Conservation (phyloP, 2,797 vertebrate species). For the Gallinago solitaria region DNA sequence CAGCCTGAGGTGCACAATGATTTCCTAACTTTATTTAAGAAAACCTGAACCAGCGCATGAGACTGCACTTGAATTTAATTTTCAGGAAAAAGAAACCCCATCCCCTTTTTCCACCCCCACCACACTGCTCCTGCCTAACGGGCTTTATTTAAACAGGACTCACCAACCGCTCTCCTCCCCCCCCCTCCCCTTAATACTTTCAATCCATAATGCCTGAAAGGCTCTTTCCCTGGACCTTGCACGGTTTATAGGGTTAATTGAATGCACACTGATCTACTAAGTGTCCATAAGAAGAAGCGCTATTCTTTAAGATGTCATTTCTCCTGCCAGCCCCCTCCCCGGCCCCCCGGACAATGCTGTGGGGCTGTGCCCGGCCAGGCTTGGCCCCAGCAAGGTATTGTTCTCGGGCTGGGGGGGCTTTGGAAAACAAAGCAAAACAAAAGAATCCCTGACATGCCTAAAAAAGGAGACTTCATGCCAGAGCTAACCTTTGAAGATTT, state of each 20-base stretch:
- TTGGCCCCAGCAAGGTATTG: slow-evolving; percentile 54
- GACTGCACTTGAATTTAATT: background rate
- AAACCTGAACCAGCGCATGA: background rate
- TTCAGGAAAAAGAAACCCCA: background rate
- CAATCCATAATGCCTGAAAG: slow-evolving; percentile 47
- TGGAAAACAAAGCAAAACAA: slow-evolving; percentile 67
- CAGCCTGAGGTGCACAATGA: background rate
- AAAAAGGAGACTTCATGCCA: slow-evolving; percentile 64
- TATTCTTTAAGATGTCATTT: slow-evolving; percentile 57
- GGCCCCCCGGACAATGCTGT: slow-evolving; percentile 8
- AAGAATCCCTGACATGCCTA: slow-evolving; percentile 61
- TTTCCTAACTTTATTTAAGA: background rate
- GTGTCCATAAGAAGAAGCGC: slow-evolving; percentile 40
- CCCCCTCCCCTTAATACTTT: background rate
- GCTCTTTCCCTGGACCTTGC: slow-evolving; percentile 48
- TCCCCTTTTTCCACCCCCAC: background rate
- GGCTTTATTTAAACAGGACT: slow-evolving; percentile 38
- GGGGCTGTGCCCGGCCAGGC: slow-evolving; percentile 27
- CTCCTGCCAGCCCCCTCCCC: background rate
- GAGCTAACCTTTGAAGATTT: slow-evolving; percentile 55
- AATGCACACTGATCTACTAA: slow-evolving; percentile 61
- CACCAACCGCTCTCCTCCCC: background rate
- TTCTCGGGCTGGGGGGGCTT: slow-evolving; percentile 38
- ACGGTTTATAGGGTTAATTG: slow-evolving; percentile 60
- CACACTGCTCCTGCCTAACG: background rate